Evolutionary conservation across 2,797 vertebrate genomes (phyloP).

Genomic region (Propithecus deckenii): DNA sequence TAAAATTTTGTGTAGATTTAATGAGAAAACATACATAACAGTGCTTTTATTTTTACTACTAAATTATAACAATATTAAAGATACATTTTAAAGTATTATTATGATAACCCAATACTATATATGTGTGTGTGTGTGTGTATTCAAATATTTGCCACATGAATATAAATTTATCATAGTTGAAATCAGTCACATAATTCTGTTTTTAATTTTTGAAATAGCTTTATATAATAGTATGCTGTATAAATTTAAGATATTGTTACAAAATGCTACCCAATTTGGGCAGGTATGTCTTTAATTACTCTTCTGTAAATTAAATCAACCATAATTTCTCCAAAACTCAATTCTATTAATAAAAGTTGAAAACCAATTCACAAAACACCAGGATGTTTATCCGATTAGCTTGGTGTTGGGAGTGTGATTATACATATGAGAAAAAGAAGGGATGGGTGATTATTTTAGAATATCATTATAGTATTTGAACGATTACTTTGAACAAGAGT

Average conservation of each 20-base stretch:
- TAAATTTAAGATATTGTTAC: neutral
- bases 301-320: neutral
- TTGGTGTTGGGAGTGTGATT: neutral
- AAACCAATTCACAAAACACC: neutral
- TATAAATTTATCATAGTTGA: neutral
- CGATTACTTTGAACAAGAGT: neutral
- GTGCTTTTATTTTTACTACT: neutral
- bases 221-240: neutral
- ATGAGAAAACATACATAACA: neutral
- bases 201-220: neutral
- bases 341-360: neutral
- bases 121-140: neutral
- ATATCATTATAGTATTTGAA: neutral
- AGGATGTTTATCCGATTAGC: neutral
- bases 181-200: neutral
- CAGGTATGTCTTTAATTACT: neutral
- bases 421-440: neutral
- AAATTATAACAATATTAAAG: neutral
- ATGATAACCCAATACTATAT: neutral
- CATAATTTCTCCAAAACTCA: neutral
- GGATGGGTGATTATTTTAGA: neutral
- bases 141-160: neutral
- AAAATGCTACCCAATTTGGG: neutral
- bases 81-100: neutral
- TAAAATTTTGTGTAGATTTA: neutral